A percentile compares a stretch with the other conserved stretches of the same genome.
These are phyloP conservation scores for Philereme transversata DNA, from an alignment of 2,888 invertebrate species.

Conservation along the genomic window DNA sequence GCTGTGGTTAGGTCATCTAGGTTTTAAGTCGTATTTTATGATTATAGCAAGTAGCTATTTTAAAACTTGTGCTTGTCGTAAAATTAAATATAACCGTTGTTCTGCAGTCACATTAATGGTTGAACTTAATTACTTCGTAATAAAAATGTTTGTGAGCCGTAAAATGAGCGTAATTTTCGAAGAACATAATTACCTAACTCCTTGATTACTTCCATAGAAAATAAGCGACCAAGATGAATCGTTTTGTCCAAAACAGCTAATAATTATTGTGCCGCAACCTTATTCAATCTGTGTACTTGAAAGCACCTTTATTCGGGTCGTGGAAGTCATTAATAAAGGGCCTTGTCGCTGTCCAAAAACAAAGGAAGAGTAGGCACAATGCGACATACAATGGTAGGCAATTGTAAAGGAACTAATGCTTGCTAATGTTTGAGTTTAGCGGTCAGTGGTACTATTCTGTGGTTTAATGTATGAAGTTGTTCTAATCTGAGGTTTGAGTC, in stretches of 20 bases:
- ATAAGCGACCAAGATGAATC: slow-evolving; percentile 1
- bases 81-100: too few relatives aligned
- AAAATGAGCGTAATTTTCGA: too few relatives aligned
- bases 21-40: too few relatives aligned
- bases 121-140: too few relatives aligned
- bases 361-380: slow-evolving; percentile 23
- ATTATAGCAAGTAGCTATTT: too few relatives aligned
- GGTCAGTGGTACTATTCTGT: slow-evolving; percentile 14
- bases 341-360: slow-evolving; percentile 34
- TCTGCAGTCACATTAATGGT: too few relatives aligned
- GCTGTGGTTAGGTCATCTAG: too few relatives aligned
- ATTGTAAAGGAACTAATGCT: slow-evolving; percentile 20
- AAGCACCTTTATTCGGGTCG: slow-evolving; percentile 33
- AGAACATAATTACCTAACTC: neutral
- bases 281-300: slow-evolving; percentile 27
- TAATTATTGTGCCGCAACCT: slow-evolving; percentile 14
- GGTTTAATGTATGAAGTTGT: neutral
- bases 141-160: too few relatives aligned
- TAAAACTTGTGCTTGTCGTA: too few relatives aligned
- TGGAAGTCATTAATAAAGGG: slow-evolving; percentile 34
- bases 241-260: slow-evolving; percentile 7
- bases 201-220: neutral
- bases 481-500: slow-evolving; percentile 1
- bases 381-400: slow-evolving; percentile 23
- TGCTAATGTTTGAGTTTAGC: slow-evolving; percentile 22